Percentiles rank a stretch among this genome's conserved stretches.
Evolutionary conservation across 2,797 vertebrate genomes (phyloP).

Genomic region (Lerista edwardsae): DNA sequence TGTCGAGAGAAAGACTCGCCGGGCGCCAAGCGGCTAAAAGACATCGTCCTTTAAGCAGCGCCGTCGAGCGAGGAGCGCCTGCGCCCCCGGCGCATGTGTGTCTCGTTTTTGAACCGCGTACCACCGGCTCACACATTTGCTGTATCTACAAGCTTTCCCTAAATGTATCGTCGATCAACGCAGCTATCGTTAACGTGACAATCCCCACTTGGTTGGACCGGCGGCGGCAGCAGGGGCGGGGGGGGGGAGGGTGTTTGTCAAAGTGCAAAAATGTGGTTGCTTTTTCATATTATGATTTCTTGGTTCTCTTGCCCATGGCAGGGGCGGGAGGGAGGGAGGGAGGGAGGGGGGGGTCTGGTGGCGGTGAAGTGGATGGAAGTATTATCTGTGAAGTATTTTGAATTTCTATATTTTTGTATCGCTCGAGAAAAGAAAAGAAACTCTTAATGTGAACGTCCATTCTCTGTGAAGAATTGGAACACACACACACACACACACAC

Average conservation of each 20-base stretch:
- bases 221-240: too few species aligned
- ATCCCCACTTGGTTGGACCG: constrained; percentile 91
- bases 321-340: constrained; percentile 30
- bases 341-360: constrained; percentile 21
- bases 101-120: constrained; percentile 78
- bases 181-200: constrained; percentile 97
- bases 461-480: constrained; percentile 65
- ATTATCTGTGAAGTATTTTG: constrained; percentile 75
- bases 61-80: constrained; percentile 53
- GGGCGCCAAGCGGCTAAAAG: constrained; percentile 91
- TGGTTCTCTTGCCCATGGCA: constrained; percentile 73
- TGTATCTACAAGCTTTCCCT: constrained; percentile 92
- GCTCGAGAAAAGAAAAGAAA: constrained; percentile 46
- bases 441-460: constrained; percentile 74
- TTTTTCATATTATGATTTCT: constrained; percentile 35
- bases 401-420: constrained; percentile 84
- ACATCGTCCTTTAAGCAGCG: constrained; percentile 91
- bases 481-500: background rate
- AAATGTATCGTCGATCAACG: constrained; percentile 94
- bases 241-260: constrained; percentile 93
- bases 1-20: constrained; percentile 92
- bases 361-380: constrained; percentile 68
- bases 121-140: constrained; percentile 86
- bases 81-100: constrained; percentile 64
- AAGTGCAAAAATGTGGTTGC: constrained; percentile 80